Evolutionary conservation across 2,888 invertebrate species (phyloP).

Genomic region (Graphium colonna): DNA sequence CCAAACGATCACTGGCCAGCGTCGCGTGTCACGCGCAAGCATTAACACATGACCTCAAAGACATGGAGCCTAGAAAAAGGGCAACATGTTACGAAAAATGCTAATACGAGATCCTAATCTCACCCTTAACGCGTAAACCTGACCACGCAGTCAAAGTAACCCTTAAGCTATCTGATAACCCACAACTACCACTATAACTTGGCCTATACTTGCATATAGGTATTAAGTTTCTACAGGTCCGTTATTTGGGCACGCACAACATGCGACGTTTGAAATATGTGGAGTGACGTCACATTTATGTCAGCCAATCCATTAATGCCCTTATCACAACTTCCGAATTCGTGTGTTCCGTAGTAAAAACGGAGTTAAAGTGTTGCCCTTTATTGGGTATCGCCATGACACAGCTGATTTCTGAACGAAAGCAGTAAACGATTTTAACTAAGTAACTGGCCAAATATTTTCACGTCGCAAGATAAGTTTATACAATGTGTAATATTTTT

Average conservation of each 20-base stretch:
- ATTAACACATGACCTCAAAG: constrained; percentile 72
- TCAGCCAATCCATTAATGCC: constrained; percentile 77
- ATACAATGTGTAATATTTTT: too few relatives aligned
- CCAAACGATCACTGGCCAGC: constrained; percentile 30
- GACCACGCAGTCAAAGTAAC: constrained; percentile 74
- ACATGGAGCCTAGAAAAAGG: constrained; percentile 48
- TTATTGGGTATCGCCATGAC: constrained; percentile 66
- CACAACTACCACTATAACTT: constrained; percentile 42
- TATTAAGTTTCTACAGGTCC: constrained; percentile 34
- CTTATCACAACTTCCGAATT: constrained; percentile 76
- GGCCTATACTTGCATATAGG: constrained; percentile 34
- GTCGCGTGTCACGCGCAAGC: constrained; percentile 54
- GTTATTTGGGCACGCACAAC: constrained; percentile 43
- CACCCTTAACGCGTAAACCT: constrained; percentile 63
- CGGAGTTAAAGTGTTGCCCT: constrained; percentile 45
- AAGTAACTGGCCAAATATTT: too few relatives aligned
- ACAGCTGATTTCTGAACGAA: constrained; percentile 31
- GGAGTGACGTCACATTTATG: constrained; percentile 78
- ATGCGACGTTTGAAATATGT: constrained; percentile 76
- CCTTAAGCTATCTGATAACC: constrained; percentile 74
- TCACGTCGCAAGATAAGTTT: too few relatives aligned
- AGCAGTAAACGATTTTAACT: background rate
- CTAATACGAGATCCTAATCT: constrained; percentile 71
- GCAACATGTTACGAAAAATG: constrained; percentile 56
- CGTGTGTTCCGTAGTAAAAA: constrained; percentile 57